Evolutionary conservation across 2,888 invertebrate species (phyloP), one percentile per base, ranked within the genome.

Genomic region (Pimpla rufipes): DNA sequence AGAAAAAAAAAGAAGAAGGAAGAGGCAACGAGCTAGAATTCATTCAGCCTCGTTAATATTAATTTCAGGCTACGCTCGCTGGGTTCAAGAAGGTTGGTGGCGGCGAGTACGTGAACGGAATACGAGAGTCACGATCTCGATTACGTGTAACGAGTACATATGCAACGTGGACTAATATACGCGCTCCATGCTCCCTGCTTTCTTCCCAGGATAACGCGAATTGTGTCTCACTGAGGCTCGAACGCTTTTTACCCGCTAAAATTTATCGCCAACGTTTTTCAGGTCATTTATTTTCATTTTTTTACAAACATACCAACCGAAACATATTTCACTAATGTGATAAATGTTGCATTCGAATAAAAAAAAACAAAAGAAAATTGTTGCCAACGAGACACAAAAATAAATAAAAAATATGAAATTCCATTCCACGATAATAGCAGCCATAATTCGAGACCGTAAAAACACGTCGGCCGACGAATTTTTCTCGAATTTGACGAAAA

Each of bases 31-130:
- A 73, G 85, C 77, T 62, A 81, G 81, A 81, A 85, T 87, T 85
- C 84, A 84, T 83, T 85, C 78, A 75, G 83, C 70, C 83, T 87
- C 76, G 83, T 85, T 85, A 87, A 87, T 87, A 87, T 87, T 85
- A 87, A 87, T 87, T 85, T 86, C 83, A 81, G 79, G 76, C 79
- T 77, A 75, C 78, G 83, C 74, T 81, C 76, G 67, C 50, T 76
- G 85, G 86, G 85, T 85, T 87, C 85, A 87, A 85, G 85, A 82
- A 86, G 85, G 80, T 84, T 82, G 80, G 73, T 76, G 75, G 50
- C 76, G 76, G 62, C 77, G 83, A 62, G 75, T 85, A 87, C 87
- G 85, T 87, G 87, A 57, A 82, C 71, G 59, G 85, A 87, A 84
- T 87, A 75, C 71, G 59, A 79, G 81, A 68, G 55, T 73, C 78